Evolutionary conservation across 2,113 vertebrate species (phyloP), one percentile per base, ranked within the genome.

Genomic region (Nycticebus coucang): DNA sequence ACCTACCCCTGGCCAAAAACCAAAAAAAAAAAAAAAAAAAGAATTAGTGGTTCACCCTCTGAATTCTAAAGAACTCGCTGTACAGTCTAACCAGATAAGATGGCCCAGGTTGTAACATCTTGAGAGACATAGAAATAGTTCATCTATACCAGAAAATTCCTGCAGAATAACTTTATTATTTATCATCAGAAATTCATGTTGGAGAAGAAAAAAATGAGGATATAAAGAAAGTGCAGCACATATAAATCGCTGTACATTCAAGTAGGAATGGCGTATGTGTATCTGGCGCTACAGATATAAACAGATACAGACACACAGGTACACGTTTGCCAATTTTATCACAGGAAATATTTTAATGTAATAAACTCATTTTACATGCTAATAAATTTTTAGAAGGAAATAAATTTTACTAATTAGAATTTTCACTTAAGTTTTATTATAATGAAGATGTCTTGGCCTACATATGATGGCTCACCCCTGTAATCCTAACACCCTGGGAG

Each of bases 301-400:
- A 83, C 10, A 82, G 28, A 3, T 77, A 53, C 7, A 78, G 37
- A 60, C 17, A 18, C 5, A 71, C 26, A 88, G 6, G 24, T 24
- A 69, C 0, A 12, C 10, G 17, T 69, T 85, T 78, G 75, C 26
- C 80, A 81, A 68, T 69, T 60, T 41, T 74, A 71, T 26, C 45
- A 91, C 21, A 64, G 80, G 69, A 4, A 93, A 66, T 81, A 35
- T 88, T 95, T 89, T 71, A 77, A 33, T 88, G 91, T 77, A 72
- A 95, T 94, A 80, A 88, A 83, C 33, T 94, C 19, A 77, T 82
- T 75, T 84, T 28, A 55, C 30, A 55, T 89, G 82, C 9, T n/a
- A 82, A 86, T 41, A 89, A 69, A 30, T n/a, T 66, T 82, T 77
- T 81, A 88, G 45, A 37, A 89, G 57, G 24, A 90, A 91, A 72